Base-by-base conservation (phyloP, 1,140 invertebrate species). In the Periplaneta americana region DNA sequence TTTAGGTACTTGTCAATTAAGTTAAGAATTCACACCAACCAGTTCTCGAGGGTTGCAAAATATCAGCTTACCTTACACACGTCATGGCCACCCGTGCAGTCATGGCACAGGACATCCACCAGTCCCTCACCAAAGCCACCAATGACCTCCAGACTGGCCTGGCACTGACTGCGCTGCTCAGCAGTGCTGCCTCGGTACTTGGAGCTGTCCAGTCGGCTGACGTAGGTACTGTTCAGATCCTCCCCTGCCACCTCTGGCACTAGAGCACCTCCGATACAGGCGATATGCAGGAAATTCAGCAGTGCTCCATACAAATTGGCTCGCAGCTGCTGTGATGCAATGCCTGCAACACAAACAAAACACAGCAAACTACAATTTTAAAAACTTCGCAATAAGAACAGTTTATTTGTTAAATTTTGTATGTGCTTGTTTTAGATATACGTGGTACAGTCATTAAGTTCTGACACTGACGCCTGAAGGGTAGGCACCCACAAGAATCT, bases 1-100 rank as follows among this genome's bases (percentile, higher is more conserved):
- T n/a, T n/a, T n/a, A n/a, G n/a, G n/a, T n/a, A n/a, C n/a, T n/a
- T n/a, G n/a, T n/a, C n/a, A n/a, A n/a, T n/a, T n/a, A n/a, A n/a
- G n/a, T n/a, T n/a, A n/a, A n/a, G n/a, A n/a, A n/a, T n/a, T n/a
- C n/a, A n/a, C n/a, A n/a, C n/a, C n/a, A n/a, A n/a, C n/a, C n/a
- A n/a, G n/a, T n/a, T n/a, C n/a, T n/a, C n/a, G n/a, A n/a, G n/a
- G n/a, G n/a, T n/a, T n/a, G n/a, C n/a, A n/a, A 18, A 57, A 57
- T n/a, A 57, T 1, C 9, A 32, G 86, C 86, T 85, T 83, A 91
- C 90, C 85, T 96, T 94, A 85, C 95, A 96, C 31, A 98, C 93
- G 85, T 98, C 95, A 86, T 97, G 96, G 0, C 96, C 95, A 18
- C 94, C 94, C 13, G 96, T 95, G 82, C 94, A 96, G 88, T 98